Percentiles rank a stretch among this genome's conserved stretches.
These are phyloP conservation scores for Platycercus adscitus DNA, from an alignment of 2,113 vertebrate species.

Conservation along the genomic window DNA sequence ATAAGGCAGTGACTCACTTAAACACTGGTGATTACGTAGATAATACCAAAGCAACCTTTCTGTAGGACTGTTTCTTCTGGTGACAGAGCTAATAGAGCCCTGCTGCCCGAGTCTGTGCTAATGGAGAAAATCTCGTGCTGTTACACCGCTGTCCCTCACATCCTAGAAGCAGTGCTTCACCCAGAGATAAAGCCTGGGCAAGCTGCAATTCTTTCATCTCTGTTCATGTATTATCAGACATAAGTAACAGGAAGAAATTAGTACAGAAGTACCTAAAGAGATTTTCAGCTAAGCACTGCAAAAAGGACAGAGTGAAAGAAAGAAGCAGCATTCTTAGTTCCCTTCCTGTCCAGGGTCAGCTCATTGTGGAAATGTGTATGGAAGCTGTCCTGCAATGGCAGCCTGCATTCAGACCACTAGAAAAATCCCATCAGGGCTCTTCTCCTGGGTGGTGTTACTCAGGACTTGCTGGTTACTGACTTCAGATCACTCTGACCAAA, in stretches of 20 bases:
- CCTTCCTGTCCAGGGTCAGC: neutral
- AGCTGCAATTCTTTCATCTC: neutral
- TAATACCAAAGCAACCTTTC: neutral
- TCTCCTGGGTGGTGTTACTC: neutral
- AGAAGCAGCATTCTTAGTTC: neutral
- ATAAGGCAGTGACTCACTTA: fast-evolving
- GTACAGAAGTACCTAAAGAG: neutral
- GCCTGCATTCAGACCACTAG: neutral
- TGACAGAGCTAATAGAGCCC: neutral
- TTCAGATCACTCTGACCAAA: neutral
- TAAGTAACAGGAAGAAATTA: neutral
- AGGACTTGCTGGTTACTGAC: neutral
- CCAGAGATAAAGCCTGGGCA: neutral
- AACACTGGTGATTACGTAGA: fast-evolving
- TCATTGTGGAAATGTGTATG: neutral
- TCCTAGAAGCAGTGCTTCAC: neutral
- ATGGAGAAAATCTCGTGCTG: neutral
- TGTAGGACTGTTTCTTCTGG: neutral
- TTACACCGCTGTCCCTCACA: neutral
- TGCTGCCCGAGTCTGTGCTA: fast-evolving
- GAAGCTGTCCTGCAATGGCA: neutral
- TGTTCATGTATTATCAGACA: neutral
- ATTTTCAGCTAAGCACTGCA: neutral
- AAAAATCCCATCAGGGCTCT: neutral
- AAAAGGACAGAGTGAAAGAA: neutral